These are phyloP conservation scores for Siniperca scherzeri DNA, from an alignment of 2,797 vertebrate genomes.

Conservation along the genomic window DNA sequence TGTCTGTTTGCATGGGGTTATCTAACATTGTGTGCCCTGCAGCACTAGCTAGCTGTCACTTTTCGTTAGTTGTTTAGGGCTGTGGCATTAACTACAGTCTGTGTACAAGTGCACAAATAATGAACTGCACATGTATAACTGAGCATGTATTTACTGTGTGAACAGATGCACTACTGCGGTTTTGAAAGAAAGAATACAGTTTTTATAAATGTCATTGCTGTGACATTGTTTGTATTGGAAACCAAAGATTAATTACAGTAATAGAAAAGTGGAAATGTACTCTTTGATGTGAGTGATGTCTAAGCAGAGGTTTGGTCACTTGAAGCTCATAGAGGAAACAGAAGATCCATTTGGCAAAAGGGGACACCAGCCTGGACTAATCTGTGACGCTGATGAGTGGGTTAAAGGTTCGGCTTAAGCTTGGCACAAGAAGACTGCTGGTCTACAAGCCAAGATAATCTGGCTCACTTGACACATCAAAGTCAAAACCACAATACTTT, in stretches of 20 bases:
- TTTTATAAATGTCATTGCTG: background rate
- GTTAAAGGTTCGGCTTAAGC: slow-evolving; percentile 75
- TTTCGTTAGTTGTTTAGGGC: slow-evolving; percentile 59
- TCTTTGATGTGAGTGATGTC: slow-evolving; percentile 20
- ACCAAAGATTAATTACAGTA: background rate
- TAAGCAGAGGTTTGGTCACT: slow-evolving; percentile 41
- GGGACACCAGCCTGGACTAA: slow-evolving; percentile 49
- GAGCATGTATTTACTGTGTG: background rate
- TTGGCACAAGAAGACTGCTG: slow-evolving; percentile 38
- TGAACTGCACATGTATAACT: slow-evolving; percentile 29
- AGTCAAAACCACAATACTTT: slow-evolving; percentile 38
- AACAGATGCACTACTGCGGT: background rate
- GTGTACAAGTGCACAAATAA: slow-evolving; percentile 46
- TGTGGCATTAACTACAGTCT: slow-evolving; percentile 56
- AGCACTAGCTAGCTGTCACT: slow-evolving; percentile 69
- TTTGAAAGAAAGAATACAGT: background rate
- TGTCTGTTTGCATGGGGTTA: slow-evolving; percentile 46
- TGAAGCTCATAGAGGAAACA: slow-evolving; percentile 62
- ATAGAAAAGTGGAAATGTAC: background rate
- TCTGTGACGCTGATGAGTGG: slow-evolving; percentile 58
- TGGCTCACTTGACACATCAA: slow-evolving; percentile 6
- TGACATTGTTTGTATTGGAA: background rate
- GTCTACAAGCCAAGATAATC: slow-evolving; percentile 47
- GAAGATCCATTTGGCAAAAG: slow-evolving; percentile 47
- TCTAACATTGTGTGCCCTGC: slow-evolving; percentile 57